Percentiles rank a stretch among this genome's conserved stretches.
Evolutionary conservation across 2,888 invertebrate species (phyloP).

Genomic region (Tenthredo amoena): DNA sequence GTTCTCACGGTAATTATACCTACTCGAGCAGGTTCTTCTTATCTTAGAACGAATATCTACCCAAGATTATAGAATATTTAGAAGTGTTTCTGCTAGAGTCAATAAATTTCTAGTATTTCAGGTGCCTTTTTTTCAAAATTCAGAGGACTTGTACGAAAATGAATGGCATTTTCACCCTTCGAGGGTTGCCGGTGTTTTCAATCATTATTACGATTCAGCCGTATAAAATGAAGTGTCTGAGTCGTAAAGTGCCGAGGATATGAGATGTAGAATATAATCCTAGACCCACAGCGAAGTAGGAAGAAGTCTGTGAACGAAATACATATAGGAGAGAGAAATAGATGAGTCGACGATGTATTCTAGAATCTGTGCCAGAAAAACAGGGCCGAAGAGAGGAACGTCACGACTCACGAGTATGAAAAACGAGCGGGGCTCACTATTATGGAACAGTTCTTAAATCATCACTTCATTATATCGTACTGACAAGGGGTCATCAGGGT

Average conservation of each 20-base stretch:
- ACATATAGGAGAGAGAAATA: constrained; percentile 29
- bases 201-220: neutral
- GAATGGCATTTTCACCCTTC: neutral
- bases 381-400: constrained; percentile 55
- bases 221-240: neutral
- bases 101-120: neutral
- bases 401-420: constrained; percentile 13
- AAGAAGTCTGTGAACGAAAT: constrained; percentile 46
- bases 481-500: constrained; percentile 24
- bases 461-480: constrained; percentile 20
- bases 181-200: neutral
- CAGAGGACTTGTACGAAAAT: neutral
- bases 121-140: neutral
- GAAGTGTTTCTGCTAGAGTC: neutral
- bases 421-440: constrained; percentile 23
- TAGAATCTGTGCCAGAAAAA: constrained; percentile 66
- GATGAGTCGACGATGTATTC: constrained; percentile 56
- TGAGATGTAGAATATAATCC: neutral
- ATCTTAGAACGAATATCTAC: neutral
- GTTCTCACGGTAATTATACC: neutral
- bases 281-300: neutral
- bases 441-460: constrained; percentile 39
- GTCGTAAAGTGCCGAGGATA: neutral
- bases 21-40: neutral
- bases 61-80: neutral